phyloP scores from a whole-genome alignment of 2,797 vertebrate species.

The Luscinia luscinia region DNA sequence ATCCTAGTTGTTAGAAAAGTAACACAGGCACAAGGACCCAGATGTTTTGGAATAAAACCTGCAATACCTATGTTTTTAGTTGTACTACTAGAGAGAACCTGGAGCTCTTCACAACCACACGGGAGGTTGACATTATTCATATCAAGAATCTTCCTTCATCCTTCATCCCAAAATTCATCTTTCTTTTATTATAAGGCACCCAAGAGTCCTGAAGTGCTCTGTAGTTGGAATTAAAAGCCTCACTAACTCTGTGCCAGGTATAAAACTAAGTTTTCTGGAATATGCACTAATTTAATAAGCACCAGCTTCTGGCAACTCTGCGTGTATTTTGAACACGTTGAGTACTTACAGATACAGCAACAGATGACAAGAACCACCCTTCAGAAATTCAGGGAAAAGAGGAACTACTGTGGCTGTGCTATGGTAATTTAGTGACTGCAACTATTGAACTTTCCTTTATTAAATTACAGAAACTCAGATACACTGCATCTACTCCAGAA shows the following conservation, averaged over 20 bases:
- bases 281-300: background rate
- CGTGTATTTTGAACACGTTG: background rate
- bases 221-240: background rate
- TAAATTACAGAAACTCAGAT: background rate
- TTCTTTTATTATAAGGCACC: background rate
- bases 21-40: background rate
- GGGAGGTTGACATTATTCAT: background rate
- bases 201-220: background rate
- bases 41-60: background rate
- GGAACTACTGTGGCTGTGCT: background rate
- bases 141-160: background rate
- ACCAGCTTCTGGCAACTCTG: background rate
- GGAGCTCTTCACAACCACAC: background rate
- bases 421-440: background rate
- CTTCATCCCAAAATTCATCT: background rate
- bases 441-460: background rate
- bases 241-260: background rate
- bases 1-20: background rate
- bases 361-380: background rate
- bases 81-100: background rate
- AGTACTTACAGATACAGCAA: conserved; percentile 1
- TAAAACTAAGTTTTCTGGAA: background rate
- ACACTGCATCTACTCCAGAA: background rate
- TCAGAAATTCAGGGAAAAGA: conserved; percentile 1
- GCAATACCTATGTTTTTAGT: background rate